phyloP scores from a whole-genome alignment of 1,140 invertebrate genomes.

The Drosophila pseudoobscura region DNA sequence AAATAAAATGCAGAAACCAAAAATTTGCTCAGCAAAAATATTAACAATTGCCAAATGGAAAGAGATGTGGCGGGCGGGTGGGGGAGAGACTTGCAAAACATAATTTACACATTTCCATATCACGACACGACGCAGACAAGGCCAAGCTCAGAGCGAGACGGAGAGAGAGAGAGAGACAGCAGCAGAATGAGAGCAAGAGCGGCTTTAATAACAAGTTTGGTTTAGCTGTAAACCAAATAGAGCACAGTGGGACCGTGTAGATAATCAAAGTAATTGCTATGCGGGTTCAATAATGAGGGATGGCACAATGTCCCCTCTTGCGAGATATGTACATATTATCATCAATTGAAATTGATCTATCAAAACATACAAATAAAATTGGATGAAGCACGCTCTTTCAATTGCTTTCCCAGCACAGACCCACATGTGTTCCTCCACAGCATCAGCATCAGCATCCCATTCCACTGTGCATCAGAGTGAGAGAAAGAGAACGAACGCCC shows the following conservation, averaged over 20 bases:
- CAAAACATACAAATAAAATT: slow-evolving; percentile 15
- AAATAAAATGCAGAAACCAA: slow-evolving; percentile 18
- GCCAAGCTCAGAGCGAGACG: not conserved
- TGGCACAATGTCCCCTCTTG: not conserved
- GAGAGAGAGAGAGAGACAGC: not conserved
- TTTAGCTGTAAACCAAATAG: too few species aligned
- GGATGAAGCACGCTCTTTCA: slow-evolving; percentile 14
- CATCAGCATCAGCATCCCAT: slow-evolving; percentile 1
- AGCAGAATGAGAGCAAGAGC: too few species aligned
- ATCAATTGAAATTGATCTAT: slow-evolving; percentile 26
- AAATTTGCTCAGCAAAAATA: slow-evolving; percentile 30
- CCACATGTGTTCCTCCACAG: slow-evolving; percentile 13
- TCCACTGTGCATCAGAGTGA: slow-evolving; percentile 11
- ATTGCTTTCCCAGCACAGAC: slow-evolving; percentile 22
- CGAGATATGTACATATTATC: not conserved
- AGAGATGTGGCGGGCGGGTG: not conserved
- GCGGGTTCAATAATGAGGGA: slow-evolving; percentile 14
- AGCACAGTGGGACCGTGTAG: too few species aligned
- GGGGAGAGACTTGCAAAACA: not conserved
- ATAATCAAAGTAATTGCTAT: slow-evolving; percentile 4
- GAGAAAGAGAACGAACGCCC: slow-evolving; percentile 9
- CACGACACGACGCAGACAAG: too few species aligned
- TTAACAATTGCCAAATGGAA: slow-evolving; percentile 11
- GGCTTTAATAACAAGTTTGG: too few species aligned
- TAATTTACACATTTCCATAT: slow-evolving; percentile 3